Evolutionary conservation across 2,797 vertebrate species (phyloP).

Genomic region (Neosilurus mollespiculum): DNA sequence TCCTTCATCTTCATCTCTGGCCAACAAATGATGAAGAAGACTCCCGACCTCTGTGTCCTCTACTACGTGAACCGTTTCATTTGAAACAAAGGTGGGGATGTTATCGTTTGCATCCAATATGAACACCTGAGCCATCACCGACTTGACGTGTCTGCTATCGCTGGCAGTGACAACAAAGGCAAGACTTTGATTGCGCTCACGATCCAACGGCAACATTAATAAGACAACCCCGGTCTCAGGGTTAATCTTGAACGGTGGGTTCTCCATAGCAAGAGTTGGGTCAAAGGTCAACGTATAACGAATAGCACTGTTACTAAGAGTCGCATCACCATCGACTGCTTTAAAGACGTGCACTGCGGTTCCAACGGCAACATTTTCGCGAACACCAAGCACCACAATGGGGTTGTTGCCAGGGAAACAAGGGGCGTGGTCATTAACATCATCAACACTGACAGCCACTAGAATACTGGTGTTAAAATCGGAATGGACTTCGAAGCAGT

Average conservation of each 20-base stretch:
- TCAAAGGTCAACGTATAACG: conserved; percentile 76
- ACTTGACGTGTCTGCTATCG: conserved; percentile 72
- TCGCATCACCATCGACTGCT: conserved; percentile 85
- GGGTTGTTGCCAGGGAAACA: conserved; percentile 76
- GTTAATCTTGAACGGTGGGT: conserved; percentile 81
- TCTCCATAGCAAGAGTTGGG: conserved; percentile 1
- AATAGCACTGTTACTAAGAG: conserved; percentile 80
- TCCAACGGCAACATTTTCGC: conserved; percentile 79
- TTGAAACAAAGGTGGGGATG: conserved; percentile 78
- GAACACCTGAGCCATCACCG: conserved; percentile 78
- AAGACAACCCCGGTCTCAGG: conserved; percentile 78
- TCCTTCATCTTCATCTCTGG: conserved; percentile 82
- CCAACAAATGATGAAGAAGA: conserved; percentile 77
- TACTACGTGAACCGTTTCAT: conserved; percentile 62
- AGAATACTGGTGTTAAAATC: conserved; percentile 70
- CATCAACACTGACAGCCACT: conserved; percentile 77
- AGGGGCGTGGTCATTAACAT: conserved; percentile 77
- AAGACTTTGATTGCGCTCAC: conserved; percentile 71
- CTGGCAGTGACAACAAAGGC: conserved; percentile 79
- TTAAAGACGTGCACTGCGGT: conserved; percentile 80
- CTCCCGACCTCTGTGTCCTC: conserved; percentile 82
- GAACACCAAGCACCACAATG: conserved; percentile 77
- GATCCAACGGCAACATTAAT: conserved; percentile 76
- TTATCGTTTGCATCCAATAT: conserved; percentile 90
- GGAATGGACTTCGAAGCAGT: conserved; percentile 75